Evolutionary conservation across 1,140 invertebrate species (phyloP).

Genomic region (Atopsyche davidsoni): DNA sequence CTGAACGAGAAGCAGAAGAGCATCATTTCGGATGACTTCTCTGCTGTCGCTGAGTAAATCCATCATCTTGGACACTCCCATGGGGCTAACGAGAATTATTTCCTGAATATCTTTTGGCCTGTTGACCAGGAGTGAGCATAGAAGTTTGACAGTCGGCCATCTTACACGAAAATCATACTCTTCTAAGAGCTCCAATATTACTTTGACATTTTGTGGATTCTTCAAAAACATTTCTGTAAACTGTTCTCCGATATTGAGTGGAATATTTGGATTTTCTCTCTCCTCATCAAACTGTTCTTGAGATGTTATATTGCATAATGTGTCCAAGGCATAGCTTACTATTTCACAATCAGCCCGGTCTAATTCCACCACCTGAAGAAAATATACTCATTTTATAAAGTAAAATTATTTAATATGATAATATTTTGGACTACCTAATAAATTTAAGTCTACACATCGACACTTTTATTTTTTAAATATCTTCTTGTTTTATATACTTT

Average conservation of each 20-base stretch:
- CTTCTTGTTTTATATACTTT: no score
- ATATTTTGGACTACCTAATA: constrained; percentile 1
- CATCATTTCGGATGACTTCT: constrained; percentile 96
- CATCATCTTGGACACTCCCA: constrained; percentile 97
- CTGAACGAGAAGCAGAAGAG: constrained; percentile 85
- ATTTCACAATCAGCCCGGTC: constrained; percentile 88
- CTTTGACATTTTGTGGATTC: constrained; percentile 75
- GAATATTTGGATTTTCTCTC: constrained; percentile 55
- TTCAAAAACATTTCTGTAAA: constrained; percentile 99
- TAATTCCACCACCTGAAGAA: constrained; percentile 59
- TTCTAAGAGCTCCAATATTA: constrained; percentile 84
- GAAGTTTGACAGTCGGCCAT: constrained; percentile 78
- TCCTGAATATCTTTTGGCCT: constrained; percentile 92
- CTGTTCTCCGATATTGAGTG: constrained; percentile 77
- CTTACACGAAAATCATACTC: constrained; percentile 91
- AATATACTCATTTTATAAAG: neutral
- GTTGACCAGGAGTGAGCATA: constrained; percentile 76
- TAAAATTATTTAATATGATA: constrained; percentile 1
- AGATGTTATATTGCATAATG: constrained; percentile 84
- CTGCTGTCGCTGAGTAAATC: constrained; percentile 88
- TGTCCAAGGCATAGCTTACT: constrained; percentile 84
- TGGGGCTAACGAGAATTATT: constrained; percentile 87
- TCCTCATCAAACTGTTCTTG: constrained; percentile 80
- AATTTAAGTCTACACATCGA: no score
- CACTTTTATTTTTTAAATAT: no score